Evolutionary conservation across 2,888 invertebrate genomes (phyloP), one percentile per base, ranked within the genome.

Genomic region (Aspidapion aeneum): DNA sequence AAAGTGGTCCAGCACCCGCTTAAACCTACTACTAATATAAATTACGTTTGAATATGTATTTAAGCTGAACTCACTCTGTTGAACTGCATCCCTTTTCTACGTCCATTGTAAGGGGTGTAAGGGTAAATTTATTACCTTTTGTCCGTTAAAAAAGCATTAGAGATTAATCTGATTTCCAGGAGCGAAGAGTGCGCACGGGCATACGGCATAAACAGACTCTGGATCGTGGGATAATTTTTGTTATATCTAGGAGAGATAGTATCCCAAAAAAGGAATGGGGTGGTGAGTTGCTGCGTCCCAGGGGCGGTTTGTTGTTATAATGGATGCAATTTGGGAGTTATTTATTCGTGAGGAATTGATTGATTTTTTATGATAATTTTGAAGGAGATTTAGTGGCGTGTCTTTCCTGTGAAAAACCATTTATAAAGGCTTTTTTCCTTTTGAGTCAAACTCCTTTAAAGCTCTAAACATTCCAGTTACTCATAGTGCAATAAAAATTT

Each of bases 61-160:
- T n/a, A n/a, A n/a, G n/a, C n/a, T n/a, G n/a, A n/a, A n/a, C 35
- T 3, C 35, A 7, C 12, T 35, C 3, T 12, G 12, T 35, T 3
- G 35, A 12, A 12, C 35, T 35, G 35, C 35, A 12, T 35, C 35
- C 35, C 35, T 35, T 35, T 35, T 35, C 35, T 12, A 35, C 35
- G 64, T 66, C 68, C 64, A 60, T 67, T 63, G 60, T 61, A 58
- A 63, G 57, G 66, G 65, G 62, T 61, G 66, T 63, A 63, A 61
- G 56, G 58, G 60, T 61, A 35, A 64, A 68, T 68, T 68, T 68
- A 68, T 68, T 68, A 66, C 67, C 64, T 67, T 65, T 35, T 63
- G 62, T 48, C 61, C 52, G 67, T 67, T 67, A 67, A 67, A 67
- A 67, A 67, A 67, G 67, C 67, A 65, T 67, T 67, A 67, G 54